Percentiles rank a stretch among this genome's conserved stretches.
Conservation (phyloP, 1,140 invertebrate genomes). For the Zaprionus africanus region DNA sequence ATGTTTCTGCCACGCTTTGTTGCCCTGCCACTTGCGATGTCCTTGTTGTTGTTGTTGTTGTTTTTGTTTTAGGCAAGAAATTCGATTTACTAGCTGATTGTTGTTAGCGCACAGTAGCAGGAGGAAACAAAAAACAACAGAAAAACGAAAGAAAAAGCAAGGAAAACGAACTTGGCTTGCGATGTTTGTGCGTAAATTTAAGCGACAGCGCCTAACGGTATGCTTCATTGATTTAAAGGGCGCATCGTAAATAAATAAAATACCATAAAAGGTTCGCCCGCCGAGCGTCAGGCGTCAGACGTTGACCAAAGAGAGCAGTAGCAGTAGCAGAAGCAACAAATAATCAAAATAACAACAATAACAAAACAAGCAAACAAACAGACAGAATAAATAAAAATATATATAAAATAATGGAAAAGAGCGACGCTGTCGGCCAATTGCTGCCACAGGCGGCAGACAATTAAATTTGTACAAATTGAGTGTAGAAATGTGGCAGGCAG, state of each 20-base stretch:
- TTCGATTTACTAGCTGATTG: slow-evolving; percentile 82
- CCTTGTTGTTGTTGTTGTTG: slow-evolving; percentile 52
- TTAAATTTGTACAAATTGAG: slow-evolving; percentile 83
- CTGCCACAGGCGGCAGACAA: slow-evolving; percentile 66
- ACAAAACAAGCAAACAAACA: slow-evolving; percentile 29
- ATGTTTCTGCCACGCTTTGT: slow-evolving; percentile 55
- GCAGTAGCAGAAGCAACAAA: slow-evolving; percentile 60
- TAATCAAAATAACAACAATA: slow-evolving; percentile 47
- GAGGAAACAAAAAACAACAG: slow-evolving; percentile 8
- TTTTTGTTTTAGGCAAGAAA: slow-evolving; percentile 76
- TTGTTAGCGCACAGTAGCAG: slow-evolving; percentile 60
- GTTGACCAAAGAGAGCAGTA: slow-evolving; percentile 51
- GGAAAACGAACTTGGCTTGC: slow-evolving; percentile 34
- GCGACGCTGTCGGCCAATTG: slow-evolving; percentile 28
- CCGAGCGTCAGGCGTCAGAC: slow-evolving; percentile 49
- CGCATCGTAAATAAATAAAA: slow-evolving; percentile 80
- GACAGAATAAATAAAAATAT: slow-evolving; percentile 58
- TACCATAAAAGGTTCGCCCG: slow-evolving; percentile 65
- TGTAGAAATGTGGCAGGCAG: slow-evolving; percentile 77
- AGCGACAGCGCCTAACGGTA: slow-evolving; percentile 69
- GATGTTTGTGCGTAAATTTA: slow-evolving; percentile 66
- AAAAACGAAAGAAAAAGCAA: background rate
- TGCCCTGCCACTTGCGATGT: slow-evolving; percentile 34
- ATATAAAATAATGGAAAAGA: slow-evolving; percentile 46
- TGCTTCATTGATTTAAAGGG: slow-evolving; percentile 82